Base-by-base conservation (phyloP, 2,888 invertebrate species). In the Coelinius sp. region DNA sequence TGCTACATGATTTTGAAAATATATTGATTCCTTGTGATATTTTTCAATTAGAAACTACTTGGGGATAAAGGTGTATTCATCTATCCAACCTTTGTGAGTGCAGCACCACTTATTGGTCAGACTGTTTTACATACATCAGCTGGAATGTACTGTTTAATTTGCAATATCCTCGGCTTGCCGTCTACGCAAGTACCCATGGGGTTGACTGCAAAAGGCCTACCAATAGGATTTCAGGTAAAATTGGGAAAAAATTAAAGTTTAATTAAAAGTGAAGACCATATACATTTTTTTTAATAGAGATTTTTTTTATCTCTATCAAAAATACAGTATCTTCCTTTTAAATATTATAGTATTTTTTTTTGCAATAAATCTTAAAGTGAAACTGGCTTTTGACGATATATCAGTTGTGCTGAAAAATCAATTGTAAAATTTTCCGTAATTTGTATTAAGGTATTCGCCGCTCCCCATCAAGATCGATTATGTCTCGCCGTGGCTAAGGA, bases 401-500 rank as follows among this genome's bases (percentile, higher is more conserved):
- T n/a, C n/a, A n/a, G n/a, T 24, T 20, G 12, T 38, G 68, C 7
- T 17, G 44, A 38, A 62, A 25, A 24, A 63, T 31, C 56, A 59
- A 10, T 41, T 46, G 31, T 20, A 24, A 22, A 17, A 17, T 10
- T 74, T 86, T 3, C 85, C 31, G 4, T 8, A 4, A 41, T 41
- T 46, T 38, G 10, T 38, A 3, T 17, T 14, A 1, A 93, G 93
- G 91, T 93, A 1, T 90, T 96, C 71, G 94, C 94, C 0, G 92
- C 90, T 0, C 92, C 93, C 22, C 88, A 93, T 84, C 93, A 94
- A 83, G 97, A 97, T 86, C 90, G 93, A 70, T 86, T 96, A 7
- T 94, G 95, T 74, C 85, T 97, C 22, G 93, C 94, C 0, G 93
- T 96, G 3, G 97, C 97, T 1, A 89, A 89, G 75, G 93, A 94